Evolutionary conservation across 2,888 invertebrate genomes (phyloP), one percentile per base, ranked within the genome.

Genomic region (Agonopterix heracliana): DNA sequence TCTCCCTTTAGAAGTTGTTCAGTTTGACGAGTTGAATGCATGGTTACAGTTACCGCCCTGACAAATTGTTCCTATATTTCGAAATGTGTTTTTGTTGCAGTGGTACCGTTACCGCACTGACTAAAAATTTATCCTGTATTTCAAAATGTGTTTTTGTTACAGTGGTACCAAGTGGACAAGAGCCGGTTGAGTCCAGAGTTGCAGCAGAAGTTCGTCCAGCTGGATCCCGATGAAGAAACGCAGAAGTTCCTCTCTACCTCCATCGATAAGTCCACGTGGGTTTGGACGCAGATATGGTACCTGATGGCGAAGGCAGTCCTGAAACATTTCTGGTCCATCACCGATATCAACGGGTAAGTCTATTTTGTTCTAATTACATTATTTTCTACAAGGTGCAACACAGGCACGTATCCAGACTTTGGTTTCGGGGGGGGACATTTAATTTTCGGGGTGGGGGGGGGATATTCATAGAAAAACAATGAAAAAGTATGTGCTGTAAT

Each of bases 291-390:
- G 81, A 89, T 98, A 54, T 97, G 96, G 93, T 96, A 98, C 82
- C 92, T 95, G 38, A 64, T 98, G 38, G 95, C 95, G 11, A 94
- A 95, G 65, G 91, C 95, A n/a, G 83, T 98, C 41, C 90, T 98
- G 13, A 93, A 94, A 56, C 92, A 94, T 84, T 97, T 98, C 87
- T 95, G 98, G 93, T 95, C 97, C 34, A 94, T 95, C 75, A 99
- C 98, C 2, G 97, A 97, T 62, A 95, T 98, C 58, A 99, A 98
- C 86, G 98, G 98, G 92, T 96, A 81, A 92, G 92, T 91, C 13
- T 47, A 46, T 49, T 48, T 48, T 48, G 48, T 26, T 26, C 5
- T 26, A 5, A 26, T 26, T 26, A 26, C 26, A 26, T 26, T 26
- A 1, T 48, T 53, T 51, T 44, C 44, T 26, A 26, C 26, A 5